Evolutionary conservation across 2,888 invertebrate species (phyloP).

Genomic region (Choreutis nemorana): DNA sequence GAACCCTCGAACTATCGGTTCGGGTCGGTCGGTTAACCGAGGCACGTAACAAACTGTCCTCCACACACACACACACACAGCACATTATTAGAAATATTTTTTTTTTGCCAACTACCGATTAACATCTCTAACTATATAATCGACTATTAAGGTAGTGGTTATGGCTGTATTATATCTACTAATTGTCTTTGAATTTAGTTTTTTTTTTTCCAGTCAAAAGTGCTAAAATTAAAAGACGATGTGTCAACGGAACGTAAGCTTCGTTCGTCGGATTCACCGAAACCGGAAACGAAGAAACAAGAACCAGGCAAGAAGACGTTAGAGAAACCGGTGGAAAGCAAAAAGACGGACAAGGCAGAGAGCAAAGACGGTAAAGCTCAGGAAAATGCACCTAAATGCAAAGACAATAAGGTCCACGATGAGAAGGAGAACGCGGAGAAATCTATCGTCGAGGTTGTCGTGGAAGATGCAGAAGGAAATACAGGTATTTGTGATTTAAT

Average conservation of each 20-base stretch:
- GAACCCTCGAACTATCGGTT: no score
- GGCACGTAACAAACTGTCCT: no score
- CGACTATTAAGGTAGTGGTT: no score
- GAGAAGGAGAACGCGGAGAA: constrained; percentile 16
- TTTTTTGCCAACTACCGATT: no score
- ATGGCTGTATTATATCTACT: no score
- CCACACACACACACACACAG: no score
- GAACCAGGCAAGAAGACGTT: constrained; percentile 13
- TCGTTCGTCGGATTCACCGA: constrained; percentile 40
- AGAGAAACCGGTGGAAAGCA: constrained; percentile 17
- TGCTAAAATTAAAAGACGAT: constrained; percentile 40
- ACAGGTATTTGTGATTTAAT: constrained; percentile 23
- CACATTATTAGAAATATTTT: no score
- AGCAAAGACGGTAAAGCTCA: constrained; percentile 4
- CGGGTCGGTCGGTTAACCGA: no score
- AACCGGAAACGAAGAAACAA: constrained; percentile 25
- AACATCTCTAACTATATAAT: no score
- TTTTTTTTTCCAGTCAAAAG: constrained; percentile 47
- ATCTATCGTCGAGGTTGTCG: constrained; percentile 24
- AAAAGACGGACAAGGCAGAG: constrained; percentile 10
- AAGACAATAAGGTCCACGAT: constrained; percentile 6
- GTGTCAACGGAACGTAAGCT: constrained; percentile 31
- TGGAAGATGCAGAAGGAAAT: constrained; percentile 22
- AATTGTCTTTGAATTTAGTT: not conserved
- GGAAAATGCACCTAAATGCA: constrained; percentile 4